Conservation (phyloP, 2,797 vertebrate species). For the Bucorvus abyssinicus region DNA sequence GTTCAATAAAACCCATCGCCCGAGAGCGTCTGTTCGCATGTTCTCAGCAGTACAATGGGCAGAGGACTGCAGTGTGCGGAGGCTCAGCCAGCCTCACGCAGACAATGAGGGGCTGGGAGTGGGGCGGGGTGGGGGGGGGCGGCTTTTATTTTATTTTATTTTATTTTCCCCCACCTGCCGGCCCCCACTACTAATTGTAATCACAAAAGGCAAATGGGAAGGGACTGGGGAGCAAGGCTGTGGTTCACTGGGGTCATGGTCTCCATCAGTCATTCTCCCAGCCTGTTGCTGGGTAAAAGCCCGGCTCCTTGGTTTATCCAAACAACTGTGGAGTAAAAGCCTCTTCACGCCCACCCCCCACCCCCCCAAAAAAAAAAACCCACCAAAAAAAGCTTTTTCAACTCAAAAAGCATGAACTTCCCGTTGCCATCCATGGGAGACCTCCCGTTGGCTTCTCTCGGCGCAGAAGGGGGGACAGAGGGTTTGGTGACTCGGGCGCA, state of each 20-base stretch:
- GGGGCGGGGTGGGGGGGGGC: not conserved
- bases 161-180: not conserved
- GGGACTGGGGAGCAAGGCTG: slow-evolving; percentile 31
- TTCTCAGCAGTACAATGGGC: slow-evolving; percentile 64
- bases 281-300: slow-evolving; percentile 63
- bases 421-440: not conserved
- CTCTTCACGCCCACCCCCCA: not conserved
- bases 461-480: not conserved
- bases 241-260: slow-evolving; percentile 48
- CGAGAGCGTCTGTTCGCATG: slow-evolving; percentile 52
- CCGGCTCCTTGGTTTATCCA: not conserved
- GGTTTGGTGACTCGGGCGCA: slow-evolving; percentile 23
- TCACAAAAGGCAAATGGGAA: slow-evolving; percentile 60
- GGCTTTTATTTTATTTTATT: slow-evolving; percentile 1
- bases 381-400: not conserved
- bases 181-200: slow-evolving; percentile 53
- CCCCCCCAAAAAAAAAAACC: no score
- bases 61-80: slow-evolving; percentile 56
- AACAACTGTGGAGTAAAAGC: slow-evolving; percentile 4
- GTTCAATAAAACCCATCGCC: slow-evolving; percentile 63
- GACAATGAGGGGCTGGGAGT: slow-evolving; percentile 51
- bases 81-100: slow-evolving; percentile 45
- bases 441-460: not conserved
- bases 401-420: slow-evolving; percentile 2
- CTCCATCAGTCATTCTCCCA: slow-evolving; percentile 54